Conservation (phyloP, 2,797 vertebrate genomes). For the Leptodactylus fallax region DNA sequence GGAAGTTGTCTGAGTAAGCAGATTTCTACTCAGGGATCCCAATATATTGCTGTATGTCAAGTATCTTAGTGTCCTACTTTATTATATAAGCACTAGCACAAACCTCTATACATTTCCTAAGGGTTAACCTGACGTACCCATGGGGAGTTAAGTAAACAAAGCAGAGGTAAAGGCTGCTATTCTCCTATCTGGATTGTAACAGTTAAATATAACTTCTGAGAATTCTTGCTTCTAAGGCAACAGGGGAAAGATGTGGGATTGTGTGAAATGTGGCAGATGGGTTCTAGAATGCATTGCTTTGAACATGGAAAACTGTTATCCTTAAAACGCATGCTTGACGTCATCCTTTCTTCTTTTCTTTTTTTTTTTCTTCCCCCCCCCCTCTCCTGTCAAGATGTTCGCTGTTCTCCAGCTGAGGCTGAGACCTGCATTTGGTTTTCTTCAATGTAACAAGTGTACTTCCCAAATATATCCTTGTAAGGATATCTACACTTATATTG, state of each 20-base stretch:
- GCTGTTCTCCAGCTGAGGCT: neutral
- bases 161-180: constrained; percentile 14
- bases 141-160: constrained; percentile 30
- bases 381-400: constrained; percentile 53
- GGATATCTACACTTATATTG: constrained; percentile 17
- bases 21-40: neutral
- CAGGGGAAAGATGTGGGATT: constrained; percentile 46
- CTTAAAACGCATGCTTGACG: constrained; percentile 59
- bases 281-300: constrained; percentile 56
- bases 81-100: neutral
- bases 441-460: constrained; percentile 34
- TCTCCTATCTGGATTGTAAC: constrained; percentile 58
- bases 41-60: neutral
- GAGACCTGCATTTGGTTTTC: constrained; percentile 56
- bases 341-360: constrained; percentile 42
- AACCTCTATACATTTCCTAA: neutral
- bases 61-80: no score
- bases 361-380: neutral
- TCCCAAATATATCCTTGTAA: constrained; percentile 37
- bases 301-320: constrained; percentile 33
- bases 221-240: constrained; percentile 34
- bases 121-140: neutral
- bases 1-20: neutral
- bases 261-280: constrained; percentile 62
- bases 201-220: constrained; percentile 64